phyloP scores from a whole-genome alignment of 2,113 vertebrate species.

The Leptodactylus fuscus region DNA sequence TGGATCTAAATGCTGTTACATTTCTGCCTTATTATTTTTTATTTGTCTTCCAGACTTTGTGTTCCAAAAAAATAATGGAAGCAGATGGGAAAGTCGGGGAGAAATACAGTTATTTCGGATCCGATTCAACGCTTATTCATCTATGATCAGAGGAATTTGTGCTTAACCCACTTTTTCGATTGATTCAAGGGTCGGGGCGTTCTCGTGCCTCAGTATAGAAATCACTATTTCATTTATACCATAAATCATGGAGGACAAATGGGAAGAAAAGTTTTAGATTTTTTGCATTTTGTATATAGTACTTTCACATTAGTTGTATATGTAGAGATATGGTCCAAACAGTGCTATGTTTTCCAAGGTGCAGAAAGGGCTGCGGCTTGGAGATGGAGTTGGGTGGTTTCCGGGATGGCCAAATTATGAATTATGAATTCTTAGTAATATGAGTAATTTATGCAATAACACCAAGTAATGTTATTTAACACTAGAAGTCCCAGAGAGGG shows the following conservation, averaged over 20 bases:
- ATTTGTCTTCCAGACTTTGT: conserved; percentile 51
- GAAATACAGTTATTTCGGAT: not conserved
- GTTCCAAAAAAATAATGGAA: conserved; percentile 57
- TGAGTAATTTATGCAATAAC: too few relatives aligned
- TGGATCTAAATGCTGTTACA: conserved; percentile 56
- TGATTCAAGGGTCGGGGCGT: not conserved
- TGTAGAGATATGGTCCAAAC: too few relatives aligned
- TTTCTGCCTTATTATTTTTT: conserved; percentile 56
- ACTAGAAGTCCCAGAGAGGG: too few relatives aligned
- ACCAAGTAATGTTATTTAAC: too few relatives aligned
- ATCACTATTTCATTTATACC: not conserved
- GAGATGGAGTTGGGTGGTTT: too few relatives aligned
- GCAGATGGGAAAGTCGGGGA: conserved; percentile 35
- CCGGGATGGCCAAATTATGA: too few relatives aligned
- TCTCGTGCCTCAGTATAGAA: not conserved
- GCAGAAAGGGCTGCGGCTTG: too few relatives aligned
- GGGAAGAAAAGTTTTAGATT: too few relatives aligned
- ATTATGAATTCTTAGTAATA: too few relatives aligned
- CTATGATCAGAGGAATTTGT: not conserved
- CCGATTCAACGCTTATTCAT: not conserved
- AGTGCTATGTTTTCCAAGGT: too few relatives aligned
- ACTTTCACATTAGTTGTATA: too few relatives aligned
- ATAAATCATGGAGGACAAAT: not conserved
- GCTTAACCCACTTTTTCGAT: not conserved
- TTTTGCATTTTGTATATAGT: too few relatives aligned